phyloP scores from a whole-genome alignment of 2,113 vertebrate species.

The Leptosomus discolor region DNA sequence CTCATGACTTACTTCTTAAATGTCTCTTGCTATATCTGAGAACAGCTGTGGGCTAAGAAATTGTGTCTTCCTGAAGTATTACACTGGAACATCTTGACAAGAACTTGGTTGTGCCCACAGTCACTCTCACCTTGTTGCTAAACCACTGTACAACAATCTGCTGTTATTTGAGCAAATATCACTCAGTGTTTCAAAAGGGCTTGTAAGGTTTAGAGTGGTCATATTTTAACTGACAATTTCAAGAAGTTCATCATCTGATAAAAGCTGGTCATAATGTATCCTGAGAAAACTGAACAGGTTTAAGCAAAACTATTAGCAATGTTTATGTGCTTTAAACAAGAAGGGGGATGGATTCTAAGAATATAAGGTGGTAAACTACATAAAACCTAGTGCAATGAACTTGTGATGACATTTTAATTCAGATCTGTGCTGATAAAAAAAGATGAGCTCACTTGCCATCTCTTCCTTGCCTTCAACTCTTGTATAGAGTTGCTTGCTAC shows the following conservation, averaged over 20 bases:
- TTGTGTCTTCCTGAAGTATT: neutral
- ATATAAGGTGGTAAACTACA: neutral
- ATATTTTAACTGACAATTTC: neutral
- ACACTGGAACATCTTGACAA: neutral
- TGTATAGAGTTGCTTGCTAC: neutral
- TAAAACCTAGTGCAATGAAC: neutral
- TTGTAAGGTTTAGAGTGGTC: neutral
- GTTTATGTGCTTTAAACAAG: neutral
- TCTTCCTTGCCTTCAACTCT: neutral
- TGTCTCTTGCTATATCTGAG: neutral
- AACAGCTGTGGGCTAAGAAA: neutral
- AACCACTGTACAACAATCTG: neutral
- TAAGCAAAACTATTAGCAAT: neutral
- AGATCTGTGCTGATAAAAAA: neutral
- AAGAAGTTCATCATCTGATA: neutral
- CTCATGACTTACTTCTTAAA: neutral
- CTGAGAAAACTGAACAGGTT: neutral
- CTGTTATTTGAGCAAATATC: neutral
- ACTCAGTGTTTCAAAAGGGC: neutral
- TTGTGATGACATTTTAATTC: neutral
- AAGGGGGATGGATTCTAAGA: neutral
- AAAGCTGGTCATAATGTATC: neutral
- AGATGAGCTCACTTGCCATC: neutral
- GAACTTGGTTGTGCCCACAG: neutral
- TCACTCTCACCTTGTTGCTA: rapidly evolving